Evolutionary conservation across 2,888 invertebrate genomes (phyloP).

Genomic region (Spilosoma lubricipeda): DNA sequence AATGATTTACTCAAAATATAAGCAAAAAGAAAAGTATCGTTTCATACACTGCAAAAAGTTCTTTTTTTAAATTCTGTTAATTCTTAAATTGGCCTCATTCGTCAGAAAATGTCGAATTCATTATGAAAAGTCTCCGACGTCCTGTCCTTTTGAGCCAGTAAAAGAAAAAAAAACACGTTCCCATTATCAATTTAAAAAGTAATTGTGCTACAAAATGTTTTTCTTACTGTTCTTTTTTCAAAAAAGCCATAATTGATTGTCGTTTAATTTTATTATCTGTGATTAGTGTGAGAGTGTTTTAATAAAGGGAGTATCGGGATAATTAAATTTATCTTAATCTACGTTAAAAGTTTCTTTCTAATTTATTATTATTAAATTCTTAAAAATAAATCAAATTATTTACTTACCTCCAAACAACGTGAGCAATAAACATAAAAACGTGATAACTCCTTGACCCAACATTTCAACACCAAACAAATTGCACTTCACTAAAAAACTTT

Average conservation of each 20-base stretch:
- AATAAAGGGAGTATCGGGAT: constrained; percentile 33
- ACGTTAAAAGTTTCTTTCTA: background rate
- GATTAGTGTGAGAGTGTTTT: constrained; percentile 37
- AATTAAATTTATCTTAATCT: constrained; percentile 32
- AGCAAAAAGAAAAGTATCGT: background rate
- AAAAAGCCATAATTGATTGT: constrained; percentile 30
- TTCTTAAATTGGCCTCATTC: background rate
- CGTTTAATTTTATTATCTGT: constrained; percentile 40
- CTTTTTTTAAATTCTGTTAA: background rate
- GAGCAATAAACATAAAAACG: constrained; percentile 64
- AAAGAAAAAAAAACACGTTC: constrained; percentile 7
- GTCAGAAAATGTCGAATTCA: background rate
- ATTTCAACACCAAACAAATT: constrained; percentile 60
- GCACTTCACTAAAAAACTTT: constrained; percentile 51
- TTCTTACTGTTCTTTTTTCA: constrained; percentile 26
- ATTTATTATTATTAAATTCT: constrained; percentile 10
- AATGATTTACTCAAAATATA: background rate
- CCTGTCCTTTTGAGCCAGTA: too few relatives aligned
- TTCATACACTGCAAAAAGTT: background rate
- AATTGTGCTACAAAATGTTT: constrained; percentile 14
- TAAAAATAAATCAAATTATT: constrained; percentile 22
- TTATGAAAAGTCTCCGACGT: constrained; percentile 4
- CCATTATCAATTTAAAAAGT: constrained; percentile 8
- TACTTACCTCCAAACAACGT: constrained; percentile 76
- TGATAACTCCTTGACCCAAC: constrained; percentile 62